Percentiles rank a stretch among this genome's conserved stretches.
phyloP scores from a whole-genome alignment of 2,113 vertebrate genomes.

The Aspiorhynchus laticeps region DNA sequence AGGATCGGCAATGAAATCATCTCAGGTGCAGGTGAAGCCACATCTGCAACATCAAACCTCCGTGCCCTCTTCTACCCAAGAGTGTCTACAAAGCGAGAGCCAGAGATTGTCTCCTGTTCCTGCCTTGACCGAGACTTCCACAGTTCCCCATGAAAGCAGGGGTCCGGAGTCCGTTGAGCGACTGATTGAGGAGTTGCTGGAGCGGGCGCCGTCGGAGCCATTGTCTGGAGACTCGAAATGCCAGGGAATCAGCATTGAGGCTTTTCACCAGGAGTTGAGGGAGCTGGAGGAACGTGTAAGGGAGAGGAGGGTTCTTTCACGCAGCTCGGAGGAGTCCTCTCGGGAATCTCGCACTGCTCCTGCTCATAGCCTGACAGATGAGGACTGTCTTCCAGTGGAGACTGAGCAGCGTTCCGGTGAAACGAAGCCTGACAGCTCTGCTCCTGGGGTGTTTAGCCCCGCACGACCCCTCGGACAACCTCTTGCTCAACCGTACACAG shows the following conservation, averaged over 20 bases:
- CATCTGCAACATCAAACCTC: constrained; percentile 45
- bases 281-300: constrained; percentile 85
- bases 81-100: constrained; percentile 6
- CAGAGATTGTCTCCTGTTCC: constrained; percentile 31
- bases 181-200: constrained; percentile 81
- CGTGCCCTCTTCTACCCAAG: constrained; percentile 45
- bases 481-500: constrained; percentile 88
- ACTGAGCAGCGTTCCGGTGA: constrained; percentile 39
- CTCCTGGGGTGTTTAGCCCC: constrained; percentile 73
- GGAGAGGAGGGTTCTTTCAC: constrained; percentile 53
- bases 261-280: constrained; percentile 85
- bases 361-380: constrained; percentile 63
- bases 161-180: constrained; percentile 77
- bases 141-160: constrained; percentile 48
- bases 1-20: constrained; percentile 20
- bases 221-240: constrained; percentile 68
- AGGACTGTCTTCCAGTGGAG: constrained; percentile 66
- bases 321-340: constrained; percentile 46
- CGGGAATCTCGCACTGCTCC: constrained; percentile 55
- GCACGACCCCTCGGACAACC: constrained; percentile 76
- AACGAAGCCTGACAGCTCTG: constrained; percentile 68
- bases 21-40: constrained; percentile 52
- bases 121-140: constrained; percentile 39
- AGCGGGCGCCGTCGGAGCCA: constrained; percentile 70
- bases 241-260: constrained; percentile 82